Conservation (phyloP, 2,113 vertebrate species). For the Tragulus kanchil region DNA sequence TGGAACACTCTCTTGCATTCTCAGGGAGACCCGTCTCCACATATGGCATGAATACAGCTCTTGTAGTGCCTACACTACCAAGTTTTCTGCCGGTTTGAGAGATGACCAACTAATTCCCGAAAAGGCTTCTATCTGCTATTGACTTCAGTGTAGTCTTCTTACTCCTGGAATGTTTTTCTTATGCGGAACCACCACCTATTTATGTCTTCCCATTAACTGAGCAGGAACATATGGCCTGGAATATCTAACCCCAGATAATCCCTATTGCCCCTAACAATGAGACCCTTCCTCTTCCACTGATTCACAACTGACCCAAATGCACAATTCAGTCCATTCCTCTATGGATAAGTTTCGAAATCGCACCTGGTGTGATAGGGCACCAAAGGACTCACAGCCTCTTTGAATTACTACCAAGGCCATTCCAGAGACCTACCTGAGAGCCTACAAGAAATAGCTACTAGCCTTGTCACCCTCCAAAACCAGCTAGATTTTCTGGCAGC, state of each 20-base stretch:
- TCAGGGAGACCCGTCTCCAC: neutral
- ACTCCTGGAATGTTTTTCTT: neutral
- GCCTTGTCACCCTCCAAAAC: neutral
- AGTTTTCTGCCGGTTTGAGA: neutral
- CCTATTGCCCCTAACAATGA: neutral
- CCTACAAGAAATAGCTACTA: neutral
- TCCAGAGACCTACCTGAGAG: neutral
- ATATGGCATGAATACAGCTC: neutral
- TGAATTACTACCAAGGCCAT: neutral
- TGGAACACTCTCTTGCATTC: neutral
- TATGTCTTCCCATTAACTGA: neutral
- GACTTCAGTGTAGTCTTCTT: neutral
- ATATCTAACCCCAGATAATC: neutral
- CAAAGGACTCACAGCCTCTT: neutral
- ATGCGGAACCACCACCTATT: neutral
- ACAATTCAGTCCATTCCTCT: neutral
- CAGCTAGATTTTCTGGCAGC: neutral
- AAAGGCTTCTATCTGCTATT: neutral
- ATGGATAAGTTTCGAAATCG: neutral
- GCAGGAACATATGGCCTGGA: neutral
- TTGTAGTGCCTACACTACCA: neutral
- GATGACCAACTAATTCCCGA: neutral
- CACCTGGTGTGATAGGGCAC: neutral
- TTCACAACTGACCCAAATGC: neutral
- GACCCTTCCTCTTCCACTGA: neutral